A percentile compares a stretch with the other conserved stretches of the same genome.
phyloP scores from a whole-genome alignment of 2,797 vertebrate genomes.

The Myotis findleyi region DNA sequence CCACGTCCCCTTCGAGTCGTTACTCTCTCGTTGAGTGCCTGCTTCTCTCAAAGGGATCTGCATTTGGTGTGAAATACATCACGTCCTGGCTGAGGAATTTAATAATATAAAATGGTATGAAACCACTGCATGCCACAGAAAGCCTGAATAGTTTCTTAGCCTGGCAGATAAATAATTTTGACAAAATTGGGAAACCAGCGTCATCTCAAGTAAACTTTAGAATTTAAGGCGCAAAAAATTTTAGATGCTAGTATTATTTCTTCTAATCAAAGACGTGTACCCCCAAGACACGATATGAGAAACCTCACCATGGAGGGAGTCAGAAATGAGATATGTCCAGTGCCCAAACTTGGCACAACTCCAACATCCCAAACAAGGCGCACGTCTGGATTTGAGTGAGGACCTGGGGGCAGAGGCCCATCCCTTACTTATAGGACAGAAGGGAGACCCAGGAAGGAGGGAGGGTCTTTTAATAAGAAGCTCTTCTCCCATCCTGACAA shows the following conservation, averaged over 20 bases:
- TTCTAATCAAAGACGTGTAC: not conserved
- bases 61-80: not conserved
- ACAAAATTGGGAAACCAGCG: not conserved
- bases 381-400: too few species aligned
- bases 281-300: not conserved
- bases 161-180: not conserved
- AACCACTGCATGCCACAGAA: not conserved
- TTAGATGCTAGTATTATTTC: not conserved
- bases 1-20: fast-evolving
- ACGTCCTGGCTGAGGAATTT: not conserved
- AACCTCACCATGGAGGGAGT: not conserved
- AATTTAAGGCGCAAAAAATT: not conserved
- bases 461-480: not conserved
- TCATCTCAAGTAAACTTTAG: not conserved
- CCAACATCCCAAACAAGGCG: not conserved
- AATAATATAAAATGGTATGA: not conserved
- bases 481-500: not conserved
- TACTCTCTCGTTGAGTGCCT: not conserved
- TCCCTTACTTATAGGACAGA: fast-evolving
- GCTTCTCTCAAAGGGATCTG: not conserved
- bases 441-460: not conserved
- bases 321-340: not conserved
- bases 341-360: not conserved
- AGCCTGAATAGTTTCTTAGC: not conserved
- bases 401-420: not conserved